A percentile compares a stretch with the other conserved stretches of the same genome.
Conservation (phyloP, 2,797 vertebrate genomes). For the Mastacembelus armatus region DNA sequence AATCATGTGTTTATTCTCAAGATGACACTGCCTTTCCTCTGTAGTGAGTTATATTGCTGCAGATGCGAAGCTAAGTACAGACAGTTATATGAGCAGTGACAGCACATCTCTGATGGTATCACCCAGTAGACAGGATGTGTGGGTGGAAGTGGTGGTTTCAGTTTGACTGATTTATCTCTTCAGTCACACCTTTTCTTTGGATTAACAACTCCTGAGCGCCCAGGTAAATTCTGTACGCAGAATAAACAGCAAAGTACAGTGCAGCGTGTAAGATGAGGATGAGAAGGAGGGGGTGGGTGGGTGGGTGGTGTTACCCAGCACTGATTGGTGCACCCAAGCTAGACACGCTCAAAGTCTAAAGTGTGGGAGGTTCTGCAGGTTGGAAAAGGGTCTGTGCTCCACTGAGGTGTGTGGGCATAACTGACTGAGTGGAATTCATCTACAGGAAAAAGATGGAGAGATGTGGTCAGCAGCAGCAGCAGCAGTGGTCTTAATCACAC, state of each 20-base stretch:
- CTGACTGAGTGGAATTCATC: constrained; percentile 59
- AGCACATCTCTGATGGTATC: constrained; percentile 55
- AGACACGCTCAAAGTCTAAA: constrained; percentile 63
- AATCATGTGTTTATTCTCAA: constrained; percentile 55
- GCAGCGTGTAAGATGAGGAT: constrained; percentile 34
- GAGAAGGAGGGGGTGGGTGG: constrained; percentile 34
- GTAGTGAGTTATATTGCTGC: constrained; percentile 57
- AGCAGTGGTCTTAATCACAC: constrained; percentile 55
- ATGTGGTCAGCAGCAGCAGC: constrained; percentile 48
- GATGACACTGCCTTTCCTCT: constrained; percentile 50
- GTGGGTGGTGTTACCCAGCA: constrained; percentile 44
- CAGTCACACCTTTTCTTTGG: constrained; percentile 56
- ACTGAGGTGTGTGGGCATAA: constrained; percentile 70
- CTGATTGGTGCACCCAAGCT: constrained; percentile 58
- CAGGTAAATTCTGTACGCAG: constrained; percentile 36
- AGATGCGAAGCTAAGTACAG: constrained; percentile 63
- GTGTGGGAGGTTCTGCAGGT: constrained; percentile 73
- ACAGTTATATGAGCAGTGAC: constrained; percentile 58
- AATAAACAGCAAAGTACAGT: constrained; percentile 36
- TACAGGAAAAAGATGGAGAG: constrained; percentile 32
- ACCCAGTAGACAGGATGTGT: constrained; percentile 72
- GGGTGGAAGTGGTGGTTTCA: constrained; percentile 65
- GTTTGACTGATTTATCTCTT: constrained; percentile 69
- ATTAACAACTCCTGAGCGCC: constrained; percentile 34
- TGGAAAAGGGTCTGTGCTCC: constrained; percentile 66